A percentile compares a stretch with the other conserved stretches of the same genome.
These are phyloP conservation scores for Atractosteus spatula DNA, from an alignment of 2,113 vertebrate genomes.

Conservation along the genomic window DNA sequence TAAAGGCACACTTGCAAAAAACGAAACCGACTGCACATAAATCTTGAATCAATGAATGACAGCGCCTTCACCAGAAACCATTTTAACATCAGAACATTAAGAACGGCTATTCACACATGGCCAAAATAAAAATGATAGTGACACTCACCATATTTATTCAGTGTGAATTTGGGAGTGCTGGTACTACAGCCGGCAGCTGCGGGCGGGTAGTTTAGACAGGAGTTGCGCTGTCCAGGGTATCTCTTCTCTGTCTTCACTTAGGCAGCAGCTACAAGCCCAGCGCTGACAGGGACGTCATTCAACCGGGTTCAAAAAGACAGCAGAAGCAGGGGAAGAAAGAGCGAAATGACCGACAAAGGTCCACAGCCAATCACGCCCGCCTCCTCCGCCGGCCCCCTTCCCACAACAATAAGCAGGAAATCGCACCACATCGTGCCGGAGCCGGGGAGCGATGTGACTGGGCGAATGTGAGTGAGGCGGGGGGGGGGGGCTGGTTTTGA, in stretches of 20 bases:
- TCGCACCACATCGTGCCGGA: constrained; percentile 21
- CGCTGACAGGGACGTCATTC: background rate
- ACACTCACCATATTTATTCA: constrained; percentile 18
- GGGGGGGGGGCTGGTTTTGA: constrained; percentile 14
- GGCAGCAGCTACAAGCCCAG: constrained; percentile 5
- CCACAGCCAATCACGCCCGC: constrained; percentile 20
- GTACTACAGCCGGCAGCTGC: background rate
- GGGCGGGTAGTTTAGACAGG: background rate
- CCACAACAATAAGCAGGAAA: constrained; percentile 12
- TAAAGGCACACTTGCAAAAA: too few species aligned
- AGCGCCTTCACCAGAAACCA: background rate
- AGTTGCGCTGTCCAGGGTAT: constrained; percentile 17
- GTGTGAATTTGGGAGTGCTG: background rate
- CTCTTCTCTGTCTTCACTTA: constrained; percentile 4
- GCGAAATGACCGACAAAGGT: constrained; percentile 15
- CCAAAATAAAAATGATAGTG: background rate
- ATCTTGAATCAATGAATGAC: background rate
- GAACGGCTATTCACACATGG: too few species aligned
- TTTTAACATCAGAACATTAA: background rate
- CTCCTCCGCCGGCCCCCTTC: background rate
- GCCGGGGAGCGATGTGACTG: constrained; percentile 10
- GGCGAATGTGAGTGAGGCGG: constrained; percentile 10
- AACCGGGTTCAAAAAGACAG: background rate
- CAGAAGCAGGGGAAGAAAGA: background rate
- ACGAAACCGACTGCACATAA: background rate